A percentile compares a stretch with the other conserved stretches of the same genome.
These are phyloP conservation scores for Falco biarmicus DNA, from an alignment of 2,797 vertebrate genomes.

Conservation along the genomic window DNA sequence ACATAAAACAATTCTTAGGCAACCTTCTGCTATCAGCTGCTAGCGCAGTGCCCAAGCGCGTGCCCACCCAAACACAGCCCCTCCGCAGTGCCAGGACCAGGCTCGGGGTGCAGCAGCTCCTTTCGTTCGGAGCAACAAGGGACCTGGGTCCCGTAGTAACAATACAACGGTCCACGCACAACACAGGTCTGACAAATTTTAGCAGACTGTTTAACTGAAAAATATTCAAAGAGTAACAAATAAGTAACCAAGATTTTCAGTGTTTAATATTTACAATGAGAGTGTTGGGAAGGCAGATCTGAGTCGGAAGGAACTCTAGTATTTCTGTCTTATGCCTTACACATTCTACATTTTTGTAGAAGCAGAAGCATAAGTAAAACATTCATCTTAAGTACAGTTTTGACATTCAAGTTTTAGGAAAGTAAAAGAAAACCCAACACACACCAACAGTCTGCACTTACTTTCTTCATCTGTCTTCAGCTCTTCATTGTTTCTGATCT, in stretches of 20 bases:
- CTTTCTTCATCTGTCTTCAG: conserved; percentile 96
- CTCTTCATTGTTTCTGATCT: conserved; percentile 90
- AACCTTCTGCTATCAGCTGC: neutral
- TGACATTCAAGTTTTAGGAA: neutral
- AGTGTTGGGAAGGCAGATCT: neutral
- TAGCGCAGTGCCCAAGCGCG: neutral
- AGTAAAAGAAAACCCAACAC: neutral
- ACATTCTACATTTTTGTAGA: neutral
- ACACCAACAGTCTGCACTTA: conserved; percentile 66
- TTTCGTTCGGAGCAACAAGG: neutral
- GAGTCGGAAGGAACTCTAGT: neutral
- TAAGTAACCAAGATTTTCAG: neutral
- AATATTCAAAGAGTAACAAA: neutral
- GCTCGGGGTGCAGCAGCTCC: neutral
- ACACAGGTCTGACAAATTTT: neutral
- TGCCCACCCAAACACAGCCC: neutral
- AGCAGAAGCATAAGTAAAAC: neutral
- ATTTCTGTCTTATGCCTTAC: neutral
- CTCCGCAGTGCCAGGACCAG: neutral
- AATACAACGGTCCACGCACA: neutral
- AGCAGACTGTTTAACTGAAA: neutral
- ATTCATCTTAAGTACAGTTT: neutral
- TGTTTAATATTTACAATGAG: neutral
- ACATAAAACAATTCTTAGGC: neutral
- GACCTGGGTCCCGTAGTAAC: neutral